Evolutionary conservation across 2,888 invertebrate species (phyloP).

Genomic region (Caenorhabditis sp.): DNA sequence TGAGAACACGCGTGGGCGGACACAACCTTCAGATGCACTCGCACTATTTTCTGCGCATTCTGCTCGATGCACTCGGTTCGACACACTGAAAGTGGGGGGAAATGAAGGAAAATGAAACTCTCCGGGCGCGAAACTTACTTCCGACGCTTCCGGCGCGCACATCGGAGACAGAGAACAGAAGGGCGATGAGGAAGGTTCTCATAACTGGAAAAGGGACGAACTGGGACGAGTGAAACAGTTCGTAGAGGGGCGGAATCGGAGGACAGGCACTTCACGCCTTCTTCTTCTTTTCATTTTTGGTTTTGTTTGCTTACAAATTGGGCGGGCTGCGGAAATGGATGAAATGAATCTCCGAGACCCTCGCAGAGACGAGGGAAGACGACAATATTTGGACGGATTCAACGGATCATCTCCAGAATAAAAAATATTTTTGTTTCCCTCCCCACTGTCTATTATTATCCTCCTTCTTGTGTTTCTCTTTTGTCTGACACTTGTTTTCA

Average conservation of each 20-base stretch:
- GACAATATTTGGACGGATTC: background rate
- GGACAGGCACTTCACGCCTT: constrained; percentile 12
- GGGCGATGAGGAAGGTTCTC: constrained; percentile 1
- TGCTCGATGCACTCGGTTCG: constrained; percentile 68
- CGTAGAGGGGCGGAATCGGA: constrained; percentile 3
- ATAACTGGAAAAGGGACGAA: constrained; percentile 1
- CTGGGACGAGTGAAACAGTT: constrained; percentile 30
- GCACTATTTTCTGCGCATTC: constrained; percentile 65
- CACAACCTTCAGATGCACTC: constrained; percentile 65
- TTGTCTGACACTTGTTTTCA: background rate
- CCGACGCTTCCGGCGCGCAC: constrained; percentile 53
- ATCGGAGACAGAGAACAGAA: background rate
- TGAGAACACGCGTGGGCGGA: background rate
- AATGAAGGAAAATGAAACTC: background rate
- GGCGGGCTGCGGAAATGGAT: constrained; percentile 9
- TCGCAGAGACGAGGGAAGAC: background rate
- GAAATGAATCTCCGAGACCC: constrained; percentile 8
- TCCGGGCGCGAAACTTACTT: constrained; percentile 35
- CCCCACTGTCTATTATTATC: background rate
- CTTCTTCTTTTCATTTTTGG: background rate
- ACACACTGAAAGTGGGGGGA: constrained; percentile 57
- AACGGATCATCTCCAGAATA: constrained; percentile 2
- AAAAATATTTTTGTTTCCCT: background rate
- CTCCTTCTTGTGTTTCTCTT: background rate
- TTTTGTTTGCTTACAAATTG: constrained; percentile 14